phyloP scores from a whole-genome alignment of 2,888 invertebrate species.

The Drosophila stalkeri region DNA sequence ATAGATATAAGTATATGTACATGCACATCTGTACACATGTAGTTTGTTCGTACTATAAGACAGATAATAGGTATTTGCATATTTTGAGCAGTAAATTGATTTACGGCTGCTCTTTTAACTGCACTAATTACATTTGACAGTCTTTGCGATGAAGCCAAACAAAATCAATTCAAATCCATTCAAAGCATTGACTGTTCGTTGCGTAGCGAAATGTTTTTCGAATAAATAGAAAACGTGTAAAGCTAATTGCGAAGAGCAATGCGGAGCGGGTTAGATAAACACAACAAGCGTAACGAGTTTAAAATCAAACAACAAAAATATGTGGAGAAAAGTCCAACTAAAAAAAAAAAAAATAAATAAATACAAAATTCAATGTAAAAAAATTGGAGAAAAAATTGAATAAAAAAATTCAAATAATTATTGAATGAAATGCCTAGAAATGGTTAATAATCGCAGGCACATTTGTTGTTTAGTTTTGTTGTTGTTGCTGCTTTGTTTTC shows the following conservation, averaged over 20 bases:
- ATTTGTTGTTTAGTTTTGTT: conserved; percentile 20
- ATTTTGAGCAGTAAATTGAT: conserved; percentile 45
- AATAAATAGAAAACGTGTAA: conserved; percentile 60
- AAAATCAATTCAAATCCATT: conserved; percentile 48
- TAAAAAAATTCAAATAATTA: conserved; percentile 44
- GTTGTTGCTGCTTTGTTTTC: conserved; percentile 11
- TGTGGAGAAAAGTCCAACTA: conserved; percentile 35
- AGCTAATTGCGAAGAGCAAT: conserved; percentile 45
- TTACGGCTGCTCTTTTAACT: conserved; percentile 37
- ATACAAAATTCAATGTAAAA: conserved; percentile 12
- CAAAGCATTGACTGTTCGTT: conserved; percentile 21
- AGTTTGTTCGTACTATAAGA: not conserved
- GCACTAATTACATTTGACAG: conserved; percentile 59
- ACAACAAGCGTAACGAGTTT: conserved; percentile 39
- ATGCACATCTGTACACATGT: not conserved
- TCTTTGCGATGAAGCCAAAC: conserved; percentile 53
- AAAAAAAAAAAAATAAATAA: not conserved
- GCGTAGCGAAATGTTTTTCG: conserved; percentile 47
- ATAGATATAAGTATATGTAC: too few relatives aligned
- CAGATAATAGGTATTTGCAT: conserved; percentile 25
- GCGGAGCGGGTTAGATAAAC: conserved; percentile 48
- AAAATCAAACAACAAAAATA: conserved; percentile 27
- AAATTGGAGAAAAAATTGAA: not conserved
- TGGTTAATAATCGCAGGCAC: conserved; percentile 34
- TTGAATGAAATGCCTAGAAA: conserved; percentile 57